Evolutionary conservation across 2,113 vertebrate genomes (phyloP).

Genomic region (Trematocara stigmaticum): DNA sequence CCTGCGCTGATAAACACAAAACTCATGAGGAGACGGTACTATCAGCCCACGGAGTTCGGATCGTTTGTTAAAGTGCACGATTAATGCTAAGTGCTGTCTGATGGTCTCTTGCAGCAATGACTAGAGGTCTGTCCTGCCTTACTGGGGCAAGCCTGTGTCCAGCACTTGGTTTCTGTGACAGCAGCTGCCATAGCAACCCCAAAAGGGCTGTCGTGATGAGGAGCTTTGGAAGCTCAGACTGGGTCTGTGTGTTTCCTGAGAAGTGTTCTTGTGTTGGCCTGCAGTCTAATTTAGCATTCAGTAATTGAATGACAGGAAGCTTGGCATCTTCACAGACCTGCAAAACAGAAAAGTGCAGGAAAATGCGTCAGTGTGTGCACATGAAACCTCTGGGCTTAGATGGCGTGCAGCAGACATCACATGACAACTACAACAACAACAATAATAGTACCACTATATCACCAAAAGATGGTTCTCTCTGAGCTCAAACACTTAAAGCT

Average conservation of each 20-base stretch:
- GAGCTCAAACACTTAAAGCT: background rate
- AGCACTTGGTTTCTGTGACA: conserved; percentile 60
- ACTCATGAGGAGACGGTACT: conserved; percentile 57
- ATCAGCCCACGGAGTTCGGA: conserved; percentile 18
- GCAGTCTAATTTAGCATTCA: conserved; percentile 22
- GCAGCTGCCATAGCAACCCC: conserved; percentile 88
- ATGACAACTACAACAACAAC: background rate
- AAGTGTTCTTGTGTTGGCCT: conserved; percentile 17
- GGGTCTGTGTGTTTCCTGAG: conserved; percentile 24
- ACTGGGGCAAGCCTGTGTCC: conserved; percentile 81
- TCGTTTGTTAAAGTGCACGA: conserved; percentile 1
- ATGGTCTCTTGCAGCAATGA: conserved; percentile 28
- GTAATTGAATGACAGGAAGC: conserved; percentile 14
- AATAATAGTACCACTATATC: background rate
- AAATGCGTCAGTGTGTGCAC: background rate
- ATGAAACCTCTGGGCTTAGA: background rate
- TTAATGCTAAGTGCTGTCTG: conserved; percentile 32
- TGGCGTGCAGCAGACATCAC: background rate
- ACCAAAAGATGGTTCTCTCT: background rate
- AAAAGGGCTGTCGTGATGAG: conserved; percentile 73
- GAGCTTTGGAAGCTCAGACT: conserved; percentile 13
- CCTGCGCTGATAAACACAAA: conserved; percentile 54
- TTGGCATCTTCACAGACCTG: conserved; percentile 38
- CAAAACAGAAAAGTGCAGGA: background rate
- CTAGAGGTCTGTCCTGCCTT: conserved; percentile 68